phyloP scores from a whole-genome alignment of 2,888 invertebrate species.

The Mythimna albipuncta region DNA sequence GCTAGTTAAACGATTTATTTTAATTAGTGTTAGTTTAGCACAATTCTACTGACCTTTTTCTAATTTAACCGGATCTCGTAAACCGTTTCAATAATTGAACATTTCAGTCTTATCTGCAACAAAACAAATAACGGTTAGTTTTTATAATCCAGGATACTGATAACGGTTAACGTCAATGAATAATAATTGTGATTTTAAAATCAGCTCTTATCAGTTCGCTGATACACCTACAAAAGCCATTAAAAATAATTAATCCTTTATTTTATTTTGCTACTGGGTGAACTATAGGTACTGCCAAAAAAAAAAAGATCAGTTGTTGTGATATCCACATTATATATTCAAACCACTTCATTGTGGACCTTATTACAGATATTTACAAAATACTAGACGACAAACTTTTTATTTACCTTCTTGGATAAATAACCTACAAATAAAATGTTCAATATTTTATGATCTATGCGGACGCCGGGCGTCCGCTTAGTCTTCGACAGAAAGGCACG shows the following conservation, averaged over 20 bases:
- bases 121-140: conserved; percentile 61
- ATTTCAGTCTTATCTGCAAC: conserved; percentile 75
- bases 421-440: no score
- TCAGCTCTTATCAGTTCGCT: conserved; percentile 18
- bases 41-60: conserved; percentile 56
- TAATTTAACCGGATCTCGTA: conserved; percentile 55
- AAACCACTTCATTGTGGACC: no score
- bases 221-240: conserved; percentile 21
- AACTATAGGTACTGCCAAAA: not conserved
- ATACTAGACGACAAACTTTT: no score
- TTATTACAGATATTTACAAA: no score
- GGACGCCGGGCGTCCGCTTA: no score
- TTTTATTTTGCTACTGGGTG: not conserved
- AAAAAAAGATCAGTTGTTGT: not conserved
- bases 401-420: no score
- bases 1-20: conserved; percentile 36
- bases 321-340: not conserved
- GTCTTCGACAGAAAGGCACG: no score
- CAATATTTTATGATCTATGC: no score
- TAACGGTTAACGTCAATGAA: conserved; percentile 36
- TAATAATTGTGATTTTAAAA: conserved; percentile 43
- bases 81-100: conserved; percentile 64
- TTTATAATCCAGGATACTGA: conserved; percentile 41
- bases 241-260: conserved; percentile 9
- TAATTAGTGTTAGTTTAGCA: conserved; percentile 58